Base-by-base conservation (phyloP, 1,140 invertebrate species). In the Drosophila subpulchrella region DNA sequence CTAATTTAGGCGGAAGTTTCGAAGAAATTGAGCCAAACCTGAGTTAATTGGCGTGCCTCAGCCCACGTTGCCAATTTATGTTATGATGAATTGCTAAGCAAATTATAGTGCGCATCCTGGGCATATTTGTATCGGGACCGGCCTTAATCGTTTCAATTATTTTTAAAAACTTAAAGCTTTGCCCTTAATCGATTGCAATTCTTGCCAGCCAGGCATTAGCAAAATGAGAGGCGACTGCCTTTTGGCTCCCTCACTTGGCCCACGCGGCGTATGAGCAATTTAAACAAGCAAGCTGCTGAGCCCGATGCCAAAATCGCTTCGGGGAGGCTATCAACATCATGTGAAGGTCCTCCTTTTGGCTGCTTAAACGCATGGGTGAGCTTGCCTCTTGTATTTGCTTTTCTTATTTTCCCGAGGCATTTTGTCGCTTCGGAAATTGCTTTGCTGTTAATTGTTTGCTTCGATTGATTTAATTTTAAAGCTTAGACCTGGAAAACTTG, bases 361-460 rank as follows among this genome's bases (percentile, higher is more conserved):
- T 78, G 67, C 66, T 76, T 68, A 73, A 67, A 73, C 66, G 65
- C 65, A 68, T 68, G 75, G 72, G 39, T 72, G 75, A 61, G 65
- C 47, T 41, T 8, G 41, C 34, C 55, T 68, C 42, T 41, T 56
- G 65, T 79, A 79, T 82, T 78, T 82, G 79, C 58, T 75, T 58
- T 53, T 77, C 36, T 70, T 75, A 59, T 83, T 76, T 53, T 39
- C 73, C 48, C 50, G 42, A 54, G 74, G 74, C 74, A 76, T 76
- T 76, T 83, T 79, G 78, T 78, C 83, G 83, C 78, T 81, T 68
- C 75, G 83, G 83, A 86, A 86, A 88, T 88, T 88, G 79, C 79
- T 88, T 61, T 77, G 42, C 83, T 74, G 63, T 89, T 86, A 86
- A 86, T 86, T 85, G 82, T 81, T 86, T 78, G 82, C 75, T 61